A percentile compares a stretch with the other conserved stretches of the same genome.
Evolutionary conservation across 2,113 vertebrate species (phyloP).

Genomic region (Gallinago media): DNA sequence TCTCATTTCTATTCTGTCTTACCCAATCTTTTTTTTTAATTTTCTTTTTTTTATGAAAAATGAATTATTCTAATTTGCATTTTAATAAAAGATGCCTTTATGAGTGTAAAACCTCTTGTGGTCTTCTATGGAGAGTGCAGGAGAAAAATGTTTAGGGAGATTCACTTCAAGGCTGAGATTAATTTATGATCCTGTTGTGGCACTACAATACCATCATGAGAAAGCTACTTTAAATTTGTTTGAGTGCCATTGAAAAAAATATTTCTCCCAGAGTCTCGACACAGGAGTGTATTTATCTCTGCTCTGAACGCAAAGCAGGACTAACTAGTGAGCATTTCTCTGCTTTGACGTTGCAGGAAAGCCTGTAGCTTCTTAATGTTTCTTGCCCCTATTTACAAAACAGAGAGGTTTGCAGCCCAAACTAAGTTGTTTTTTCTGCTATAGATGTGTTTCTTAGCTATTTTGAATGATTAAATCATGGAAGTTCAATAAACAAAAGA

Average conservation of each 20-base stretch:
- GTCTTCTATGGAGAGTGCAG: neutral
- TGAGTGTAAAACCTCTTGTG: neutral
- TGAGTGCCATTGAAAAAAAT: neutral
- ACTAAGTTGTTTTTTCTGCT: neutral
- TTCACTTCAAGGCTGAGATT: neutral
- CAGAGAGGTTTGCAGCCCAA: neutral
- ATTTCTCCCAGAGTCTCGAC: neutral
- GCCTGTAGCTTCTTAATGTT: neutral
- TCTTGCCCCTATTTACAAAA: neutral
- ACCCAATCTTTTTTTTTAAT: accelerated
- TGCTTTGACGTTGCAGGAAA: neutral
- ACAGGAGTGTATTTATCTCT: neutral
- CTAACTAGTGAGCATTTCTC: neutral
- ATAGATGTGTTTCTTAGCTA: neutral
- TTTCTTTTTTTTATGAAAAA: neutral
- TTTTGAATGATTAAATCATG: neutral
- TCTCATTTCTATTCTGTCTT: neutral
- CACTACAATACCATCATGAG: neutral
- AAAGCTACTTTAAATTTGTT: neutral
- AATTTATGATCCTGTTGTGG: neutral
- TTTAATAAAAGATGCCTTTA: neutral
- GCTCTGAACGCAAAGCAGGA: neutral
- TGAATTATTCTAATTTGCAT: neutral
- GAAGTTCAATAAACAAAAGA: neutral
- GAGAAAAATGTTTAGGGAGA: neutral